These are phyloP conservation scores for Serinus canaria DNA, from an alignment of 2,113 vertebrate genomes.

Conservation along the genomic window DNA sequence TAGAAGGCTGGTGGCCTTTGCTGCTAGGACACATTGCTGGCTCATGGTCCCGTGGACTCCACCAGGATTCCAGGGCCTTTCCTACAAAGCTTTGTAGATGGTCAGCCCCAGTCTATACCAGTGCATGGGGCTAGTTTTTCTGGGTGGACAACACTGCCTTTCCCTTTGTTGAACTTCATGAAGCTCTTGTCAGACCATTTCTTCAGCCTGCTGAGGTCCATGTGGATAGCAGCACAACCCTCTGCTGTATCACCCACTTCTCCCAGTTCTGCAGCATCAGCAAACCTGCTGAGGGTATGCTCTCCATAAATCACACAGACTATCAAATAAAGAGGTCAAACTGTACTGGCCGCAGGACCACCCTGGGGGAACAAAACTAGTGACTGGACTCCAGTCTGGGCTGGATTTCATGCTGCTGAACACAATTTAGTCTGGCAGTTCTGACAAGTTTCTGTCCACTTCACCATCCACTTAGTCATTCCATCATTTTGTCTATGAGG, in stretches of 20 bases:
- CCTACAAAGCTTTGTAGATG: background rate
- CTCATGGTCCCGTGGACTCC: background rate
- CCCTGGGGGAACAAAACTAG: background rate
- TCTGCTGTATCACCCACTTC: background rate
- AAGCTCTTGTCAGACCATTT: background rate
- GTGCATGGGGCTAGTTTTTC: background rate
- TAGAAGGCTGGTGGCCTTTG: background rate
- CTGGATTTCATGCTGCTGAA: background rate
- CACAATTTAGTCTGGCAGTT: background rate
- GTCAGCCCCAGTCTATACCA: background rate
- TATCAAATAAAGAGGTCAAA: background rate
- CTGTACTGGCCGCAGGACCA: background rate
- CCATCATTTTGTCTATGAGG: background rate
- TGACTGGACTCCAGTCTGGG: background rate
- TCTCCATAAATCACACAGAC: background rate
- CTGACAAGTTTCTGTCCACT: background rate
- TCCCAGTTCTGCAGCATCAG: background rate
- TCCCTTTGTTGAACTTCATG: background rate
- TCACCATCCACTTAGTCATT: background rate
- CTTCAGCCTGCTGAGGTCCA: background rate
- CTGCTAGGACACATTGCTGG: background rate
- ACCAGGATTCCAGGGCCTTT: background rate
- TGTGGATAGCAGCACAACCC: background rate
- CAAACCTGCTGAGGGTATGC: background rate
- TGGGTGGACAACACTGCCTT: background rate